Evolutionary conservation across 2,888 invertebrate species (phyloP).

Genomic region (Bhutanitis thaidina): DNA sequence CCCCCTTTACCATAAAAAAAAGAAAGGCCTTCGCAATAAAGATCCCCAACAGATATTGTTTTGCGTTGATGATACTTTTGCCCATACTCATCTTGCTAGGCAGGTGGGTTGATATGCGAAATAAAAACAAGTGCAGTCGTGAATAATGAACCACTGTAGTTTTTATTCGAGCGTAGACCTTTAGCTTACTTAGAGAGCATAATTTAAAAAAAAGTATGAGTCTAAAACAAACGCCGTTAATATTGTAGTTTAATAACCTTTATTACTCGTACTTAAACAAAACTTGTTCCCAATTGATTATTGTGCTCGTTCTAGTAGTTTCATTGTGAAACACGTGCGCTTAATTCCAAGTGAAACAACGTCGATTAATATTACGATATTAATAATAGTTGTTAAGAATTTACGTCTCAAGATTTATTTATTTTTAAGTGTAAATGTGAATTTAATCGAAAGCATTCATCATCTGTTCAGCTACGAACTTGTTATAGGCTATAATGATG

Average conservation of each 20-base stretch:
- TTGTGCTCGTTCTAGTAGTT: neutral
- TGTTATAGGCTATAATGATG: too few species aligned
- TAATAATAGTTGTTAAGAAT: neutral
- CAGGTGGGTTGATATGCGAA: too few species aligned
- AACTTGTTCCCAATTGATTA: conserved; percentile 8
- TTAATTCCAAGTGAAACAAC: conserved; percentile 8
- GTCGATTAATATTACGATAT: neutral
- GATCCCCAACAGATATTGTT: too few species aligned
- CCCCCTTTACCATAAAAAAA: too few species aligned
- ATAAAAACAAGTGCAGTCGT: too few species aligned
- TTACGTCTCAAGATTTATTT: neutral
- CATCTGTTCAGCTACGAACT: too few species aligned
- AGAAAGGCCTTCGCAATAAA: too few species aligned
- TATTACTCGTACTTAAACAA: neutral
- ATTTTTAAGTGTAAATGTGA: too few species aligned
- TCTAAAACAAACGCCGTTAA: conserved; percentile 11
- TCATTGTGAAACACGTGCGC: conserved; percentile 10
- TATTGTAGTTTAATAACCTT: conserved; percentile 13
- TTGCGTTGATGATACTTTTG: too few species aligned
- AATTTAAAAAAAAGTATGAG: neutral
- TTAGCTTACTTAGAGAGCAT: neutral
- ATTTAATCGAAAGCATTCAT: too few species aligned
- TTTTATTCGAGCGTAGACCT: neutral
- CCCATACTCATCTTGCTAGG: too few species aligned
- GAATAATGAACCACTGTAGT: too few species aligned